Evolutionary conservation across 2,888 invertebrate species (phyloP), one percentile per base, ranked within the genome.

Genomic region (Limnephilus lunatus): DNA sequence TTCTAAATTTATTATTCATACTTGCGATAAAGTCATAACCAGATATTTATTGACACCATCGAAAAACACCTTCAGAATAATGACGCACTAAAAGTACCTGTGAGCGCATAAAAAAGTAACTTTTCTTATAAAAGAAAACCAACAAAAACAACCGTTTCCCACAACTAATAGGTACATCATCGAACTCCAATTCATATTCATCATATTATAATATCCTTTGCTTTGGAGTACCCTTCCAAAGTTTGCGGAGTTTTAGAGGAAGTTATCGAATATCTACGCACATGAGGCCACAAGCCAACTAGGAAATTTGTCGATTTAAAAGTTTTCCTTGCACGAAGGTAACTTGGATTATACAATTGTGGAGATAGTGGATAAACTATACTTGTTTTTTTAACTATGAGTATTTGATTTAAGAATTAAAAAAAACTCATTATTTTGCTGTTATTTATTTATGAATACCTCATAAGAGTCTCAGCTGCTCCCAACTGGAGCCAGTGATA

Each of bases 291-390:
- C 35, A 35, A 53, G 30, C 87, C 89, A 83, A 85, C 89, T 89
- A 85, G 87, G 85, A 91, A 91, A 92, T 92, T 91, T 83, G 87
- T 68, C 92, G 92, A 90, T 92, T 92, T 92, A 89, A 92, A 92
- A 90, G 83, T 86, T 91, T 88, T n/a, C 88, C 91, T 44, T 15
- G 30, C 4, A 9, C n/a, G 44, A 88, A 31, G 91, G 87, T 81
- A 68, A 9, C 25, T 68, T n/a, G 25, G 68, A 68, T 68, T 25
- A 25, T 68, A 68, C n/a, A 68, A n/a, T 25, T 68, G 68, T 68
- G 25, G 68, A 68, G 25, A 25, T 25, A n/a, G 68, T 25, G n/a
- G 68, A 68, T 25, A 68, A 68, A 68, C 9, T 9, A 68, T n/a
- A n/a, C 68, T 0, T n/a, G 2, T n/a, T 68, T n/a, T 68, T 68